Evolutionary conservation across 2,888 invertebrate species (phyloP).

Genomic region (Quadroppia sp.): DNA sequence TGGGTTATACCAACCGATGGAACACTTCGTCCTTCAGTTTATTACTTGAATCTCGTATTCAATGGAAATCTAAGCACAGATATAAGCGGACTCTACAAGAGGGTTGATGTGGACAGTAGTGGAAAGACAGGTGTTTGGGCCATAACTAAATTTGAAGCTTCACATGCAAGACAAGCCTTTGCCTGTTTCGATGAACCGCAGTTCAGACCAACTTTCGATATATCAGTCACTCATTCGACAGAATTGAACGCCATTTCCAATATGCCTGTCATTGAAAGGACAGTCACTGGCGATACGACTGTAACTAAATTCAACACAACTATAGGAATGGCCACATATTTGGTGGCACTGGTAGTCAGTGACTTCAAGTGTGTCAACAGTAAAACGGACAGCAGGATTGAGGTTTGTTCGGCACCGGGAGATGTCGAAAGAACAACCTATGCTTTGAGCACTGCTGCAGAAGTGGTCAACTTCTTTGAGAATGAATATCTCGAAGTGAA

Average conservation of each 20-base stretch:
- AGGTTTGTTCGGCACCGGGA: conserved; percentile 40
- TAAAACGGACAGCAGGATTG: conserved; percentile 19
- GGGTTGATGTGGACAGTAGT: conserved; percentile 64
- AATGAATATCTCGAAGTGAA: conserved; percentile 51
- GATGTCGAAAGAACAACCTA: conserved; percentile 36
- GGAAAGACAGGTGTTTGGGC: conserved; percentile 54
- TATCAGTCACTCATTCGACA: conserved; percentile 61
- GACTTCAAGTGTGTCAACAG: conserved; percentile 49
- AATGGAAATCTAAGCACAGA: conserved; percentile 69
- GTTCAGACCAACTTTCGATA: conserved; percentile 54
- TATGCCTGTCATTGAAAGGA: conserved; percentile 69
- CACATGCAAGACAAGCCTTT: conserved; percentile 48
- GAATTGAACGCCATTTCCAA: conserved; percentile 72
- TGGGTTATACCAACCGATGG: conserved; percentile 53
- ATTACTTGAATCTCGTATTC: conserved; percentile 60
- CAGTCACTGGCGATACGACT: conserved; percentile 58
- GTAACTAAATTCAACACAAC: conserved; percentile 70
- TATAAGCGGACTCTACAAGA: conserved; percentile 75
- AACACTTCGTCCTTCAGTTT: conserved; percentile 53
- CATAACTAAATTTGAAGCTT: conserved; percentile 48
- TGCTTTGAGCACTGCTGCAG: conserved; percentile 60
- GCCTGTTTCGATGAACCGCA: conserved; percentile 49
- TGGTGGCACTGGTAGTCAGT: conserved; percentile 53
- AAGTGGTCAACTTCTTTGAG: conserved; percentile 60
- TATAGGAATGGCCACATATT: conserved; percentile 59